Evolutionary conservation across 1,140 invertebrate species (phyloP), one percentile per base, ranked within the genome.

Genomic region (Rhopalosiphum maidis): DNA sequence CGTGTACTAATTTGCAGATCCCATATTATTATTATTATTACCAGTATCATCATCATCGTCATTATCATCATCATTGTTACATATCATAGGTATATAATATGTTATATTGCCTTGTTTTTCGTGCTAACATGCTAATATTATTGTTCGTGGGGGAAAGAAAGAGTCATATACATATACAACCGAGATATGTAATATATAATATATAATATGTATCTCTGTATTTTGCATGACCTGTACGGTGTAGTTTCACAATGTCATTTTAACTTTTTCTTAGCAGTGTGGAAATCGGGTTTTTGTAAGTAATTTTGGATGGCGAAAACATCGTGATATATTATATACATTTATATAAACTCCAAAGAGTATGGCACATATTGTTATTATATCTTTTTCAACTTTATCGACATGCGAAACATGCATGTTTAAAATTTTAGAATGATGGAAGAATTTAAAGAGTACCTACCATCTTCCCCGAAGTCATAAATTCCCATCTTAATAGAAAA

Each of bases 21-120:
- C 37, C 48, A 35, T 89, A 89, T 43, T 23, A 89, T 88, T 85
- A 85, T 85, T 88, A 88, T 88, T 22, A 88, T 51, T 21, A 88
- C 21, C 7, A 8, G 15, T 11, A 46, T n/a, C 18, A 46, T 46
- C 11, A 30, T 46, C 25, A 46, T 86, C 4, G 2, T 83, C 8
- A 83, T 21, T 11, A 25, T 85, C 41, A 11, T 41, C 8, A 41
- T 43, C 18, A 15, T 87, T 46, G 43, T 41, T 82, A 82, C n/a
- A 18, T 55, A 55, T 18, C n/a, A 30, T 37, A 37, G 9, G 83
- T 85, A 43, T 30, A 37, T 85, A 37, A 83, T 77, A 77, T 85
- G 83, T n/a, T 41, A 30, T 46, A 87, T 87, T 48, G 46, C 43
- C 46, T 48, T n/a, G 86, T 87, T 87, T 21, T 87, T 48, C 7